Evolutionary conservation across 92 coral and sea anemone genomes (phyloP).

Genomic region (Epizoanthus stellaris): DNA sequence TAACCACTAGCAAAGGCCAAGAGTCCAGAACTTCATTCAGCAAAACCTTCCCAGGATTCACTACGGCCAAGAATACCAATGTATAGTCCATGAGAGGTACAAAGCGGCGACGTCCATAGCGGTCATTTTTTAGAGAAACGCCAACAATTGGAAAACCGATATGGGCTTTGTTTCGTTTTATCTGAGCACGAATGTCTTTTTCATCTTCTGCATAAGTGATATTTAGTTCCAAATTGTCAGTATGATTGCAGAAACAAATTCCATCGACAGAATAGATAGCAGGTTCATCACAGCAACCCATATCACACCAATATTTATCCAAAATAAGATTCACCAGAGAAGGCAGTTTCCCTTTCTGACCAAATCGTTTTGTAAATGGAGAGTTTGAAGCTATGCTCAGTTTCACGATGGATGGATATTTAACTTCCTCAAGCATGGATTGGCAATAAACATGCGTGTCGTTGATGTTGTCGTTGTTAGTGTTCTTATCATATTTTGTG

Average conservation of each 20-base stretch:
- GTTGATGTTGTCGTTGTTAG: no score
- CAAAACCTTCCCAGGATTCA: slow-evolving; percentile 6
- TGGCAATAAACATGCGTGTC: no score
- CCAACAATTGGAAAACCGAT: slow-evolving; percentile 16
- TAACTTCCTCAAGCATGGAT: background rate
- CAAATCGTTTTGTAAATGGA: background rate
- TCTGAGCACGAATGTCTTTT: background rate
- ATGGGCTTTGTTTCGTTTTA: background rate
- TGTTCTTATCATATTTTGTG: no score
- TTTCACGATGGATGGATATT: background rate
- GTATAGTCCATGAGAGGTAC: background rate
- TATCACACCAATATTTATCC: background rate
- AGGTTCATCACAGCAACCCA: background rate
- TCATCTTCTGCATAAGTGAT: background rate
- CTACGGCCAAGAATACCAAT: background rate
- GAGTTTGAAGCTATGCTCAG: background rate
- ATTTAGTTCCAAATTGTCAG: background rate
- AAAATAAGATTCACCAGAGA: background rate
- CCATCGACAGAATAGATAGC: background rate
- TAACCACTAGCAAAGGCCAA: slow-evolving; percentile 9
- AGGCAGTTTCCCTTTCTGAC: background rate
- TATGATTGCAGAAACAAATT: background rate
- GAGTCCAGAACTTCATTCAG: background rate
- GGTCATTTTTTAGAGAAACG: background rate
- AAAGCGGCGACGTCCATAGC: background rate